Evolutionary conservation across 2,113 vertebrate genomes (phyloP).

Genomic region (Tachuris rubrigastra): DNA sequence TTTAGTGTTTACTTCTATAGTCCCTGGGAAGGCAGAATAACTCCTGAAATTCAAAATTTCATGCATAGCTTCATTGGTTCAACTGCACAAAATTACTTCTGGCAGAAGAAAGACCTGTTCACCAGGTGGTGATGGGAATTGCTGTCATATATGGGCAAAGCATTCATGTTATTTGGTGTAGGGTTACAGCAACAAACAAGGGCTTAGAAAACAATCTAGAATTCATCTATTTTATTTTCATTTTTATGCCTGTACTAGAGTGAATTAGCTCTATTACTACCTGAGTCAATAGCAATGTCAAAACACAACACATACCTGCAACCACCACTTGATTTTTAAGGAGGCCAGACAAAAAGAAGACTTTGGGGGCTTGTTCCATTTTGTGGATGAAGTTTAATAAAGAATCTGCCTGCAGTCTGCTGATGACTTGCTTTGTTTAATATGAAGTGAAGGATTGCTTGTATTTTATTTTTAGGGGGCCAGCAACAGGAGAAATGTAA

Average conservation of each 20-base stretch:
- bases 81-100: background rate
- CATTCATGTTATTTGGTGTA: background rate
- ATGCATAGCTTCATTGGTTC: background rate
- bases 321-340: background rate
- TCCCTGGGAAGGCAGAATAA: background rate
- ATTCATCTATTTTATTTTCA: background rate
- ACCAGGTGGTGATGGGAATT: background rate
- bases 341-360: background rate
- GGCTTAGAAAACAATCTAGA: background rate
- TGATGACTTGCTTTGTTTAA: background rate
- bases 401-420: background rate
- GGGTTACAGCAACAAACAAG: background rate
- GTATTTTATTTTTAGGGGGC: background rate
- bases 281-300: background rate
- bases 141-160: background rate
- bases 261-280: background rate
- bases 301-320: background rate
- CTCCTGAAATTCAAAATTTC: background rate
- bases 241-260: background rate
- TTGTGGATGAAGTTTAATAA: background rate
- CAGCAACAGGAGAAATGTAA: background rate
- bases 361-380: background rate
- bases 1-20: background rate
- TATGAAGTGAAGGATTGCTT: background rate
- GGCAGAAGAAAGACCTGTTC: background rate